These are phyloP conservation scores for Ptyas mucosa DNA, from an alignment of 2,113 vertebrate genomes.

Conservation along the genomic window DNA sequence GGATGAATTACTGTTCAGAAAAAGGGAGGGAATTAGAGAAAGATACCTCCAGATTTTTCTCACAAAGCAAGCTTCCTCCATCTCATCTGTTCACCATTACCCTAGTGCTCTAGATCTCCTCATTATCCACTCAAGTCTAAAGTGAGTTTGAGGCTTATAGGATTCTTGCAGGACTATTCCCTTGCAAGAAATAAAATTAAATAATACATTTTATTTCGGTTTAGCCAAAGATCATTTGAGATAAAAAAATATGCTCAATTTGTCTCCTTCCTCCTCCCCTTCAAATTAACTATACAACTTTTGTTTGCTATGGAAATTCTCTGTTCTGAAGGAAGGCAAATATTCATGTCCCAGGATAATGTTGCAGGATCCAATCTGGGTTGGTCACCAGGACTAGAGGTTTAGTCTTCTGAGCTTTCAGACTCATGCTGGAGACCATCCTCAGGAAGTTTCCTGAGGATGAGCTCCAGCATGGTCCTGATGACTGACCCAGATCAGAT, in stretches of 20 bases:
- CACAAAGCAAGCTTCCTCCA: background rate
- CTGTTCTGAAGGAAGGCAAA: background rate
- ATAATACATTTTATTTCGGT: too few relatives aligned
- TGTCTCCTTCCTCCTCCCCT: background rate
- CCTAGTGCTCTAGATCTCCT: background rate
- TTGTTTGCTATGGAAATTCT: background rate
- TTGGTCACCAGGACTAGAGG: too few relatives aligned
- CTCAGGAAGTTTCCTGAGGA: too few relatives aligned
- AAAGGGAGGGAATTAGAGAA: background rate
- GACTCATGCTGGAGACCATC: too few relatives aligned
- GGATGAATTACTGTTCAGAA: background rate
- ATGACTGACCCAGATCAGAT: too few relatives aligned
- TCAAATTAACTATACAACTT: background rate
- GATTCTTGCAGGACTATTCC: background rate
- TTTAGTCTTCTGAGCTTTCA: too few relatives aligned
- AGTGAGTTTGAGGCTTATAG: background rate
- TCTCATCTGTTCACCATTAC: background rate
- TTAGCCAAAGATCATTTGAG: too few relatives aligned
- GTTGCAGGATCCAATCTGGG: too few relatives aligned
- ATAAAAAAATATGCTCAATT: background rate
- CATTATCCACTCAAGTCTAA: background rate
- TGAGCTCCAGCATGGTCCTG: too few relatives aligned
- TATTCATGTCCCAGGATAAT: too few relatives aligned
- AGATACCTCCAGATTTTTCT: background rate
- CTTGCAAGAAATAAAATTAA: too few relatives aligned